Base-by-base conservation (phyloP, 2,888 invertebrate genomes). In the Sphecodes monilicornis region DNA sequence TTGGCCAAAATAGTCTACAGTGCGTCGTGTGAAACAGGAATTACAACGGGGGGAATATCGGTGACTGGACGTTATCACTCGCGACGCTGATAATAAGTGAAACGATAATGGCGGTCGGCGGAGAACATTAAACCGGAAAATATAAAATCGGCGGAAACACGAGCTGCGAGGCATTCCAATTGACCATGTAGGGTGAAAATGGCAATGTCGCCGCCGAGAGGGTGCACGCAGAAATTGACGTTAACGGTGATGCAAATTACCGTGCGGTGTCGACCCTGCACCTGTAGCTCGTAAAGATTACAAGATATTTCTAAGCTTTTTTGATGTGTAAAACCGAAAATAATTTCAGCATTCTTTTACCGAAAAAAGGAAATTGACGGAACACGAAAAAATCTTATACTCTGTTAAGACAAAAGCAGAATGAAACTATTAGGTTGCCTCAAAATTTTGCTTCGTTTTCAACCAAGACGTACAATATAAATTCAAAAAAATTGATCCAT, bases 61-160 rank as follows among this genome's bases (percentile, higher is more conserved):
- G 66, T 66, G 80, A 72, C 60, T 57, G 75, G 76, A 54, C 29
- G 69, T 54, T 64, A 54, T 77, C 73, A 71, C 54, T 36, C 41
- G 46, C 72, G 68, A 41, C 57, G 72, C 68, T 39, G 50, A 77
- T 73, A 64, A 83, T 81, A 83, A 82, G 66, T 78, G 43, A 26
- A 57, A 43, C 54, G 81, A 57, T 78, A 72, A 78, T 78, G 29
- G 54, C 29, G 39, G 6, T 29, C 32, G 36, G 50, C n/a, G 43
- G 29, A 39, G 36, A 60, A 76, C 46, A n/a, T 36, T 66, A 74
- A 66, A 39, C 64, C 36, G 74, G 64, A 39, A 68, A 76, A 76
- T 66, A n/a, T 66, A 72, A 60, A 60, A 60, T 77, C 71, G 76
- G 41, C 18, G 41, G 41, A 29, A 41, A 29, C 36, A 39, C 18